These are phyloP conservation scores for Epinephelus fuscoguttatus DNA, from an alignment of 2,113 vertebrate genomes.

Conservation along the genomic window DNA sequence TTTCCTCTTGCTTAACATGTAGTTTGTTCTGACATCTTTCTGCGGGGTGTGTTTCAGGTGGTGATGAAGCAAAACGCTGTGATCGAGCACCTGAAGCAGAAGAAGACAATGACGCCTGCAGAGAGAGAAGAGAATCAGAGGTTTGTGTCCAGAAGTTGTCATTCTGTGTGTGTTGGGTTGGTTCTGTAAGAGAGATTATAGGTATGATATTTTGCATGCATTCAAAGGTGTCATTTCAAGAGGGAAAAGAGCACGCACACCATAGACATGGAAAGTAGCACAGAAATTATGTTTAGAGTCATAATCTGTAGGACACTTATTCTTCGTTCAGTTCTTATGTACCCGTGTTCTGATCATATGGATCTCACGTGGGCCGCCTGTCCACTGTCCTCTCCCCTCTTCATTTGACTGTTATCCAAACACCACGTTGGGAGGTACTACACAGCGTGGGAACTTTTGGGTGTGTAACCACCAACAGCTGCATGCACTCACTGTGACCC, in stretches of 20 bases:
- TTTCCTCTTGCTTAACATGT: neutral
- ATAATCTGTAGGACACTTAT: neutral
- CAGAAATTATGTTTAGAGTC: neutral
- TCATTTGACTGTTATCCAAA: constrained; percentile 10
- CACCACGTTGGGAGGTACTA: constrained; percentile 25
- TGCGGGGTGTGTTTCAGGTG: constrained; percentile 83
- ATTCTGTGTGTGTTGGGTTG: neutral
- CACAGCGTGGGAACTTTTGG: constrained; percentile 40
- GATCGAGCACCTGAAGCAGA: constrained; percentile 97
- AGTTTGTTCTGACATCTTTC: constrained; percentile 4
- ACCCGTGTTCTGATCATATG: neutral
- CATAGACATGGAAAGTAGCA: neutral
- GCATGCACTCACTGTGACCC: constrained; percentile 44
- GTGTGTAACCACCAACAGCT: constrained; percentile 58
- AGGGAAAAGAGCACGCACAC: neutral
- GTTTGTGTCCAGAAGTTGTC: constrained; percentile 74
- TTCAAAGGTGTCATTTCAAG: no score
- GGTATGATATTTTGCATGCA: no score
- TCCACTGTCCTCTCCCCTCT: constrained; percentile 5
- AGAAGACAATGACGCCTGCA: constrained; percentile 94
- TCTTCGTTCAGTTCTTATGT: neutral
- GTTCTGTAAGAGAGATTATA: neutral
- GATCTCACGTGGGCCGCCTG: neutral
- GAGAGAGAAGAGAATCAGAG: constrained; percentile 98
- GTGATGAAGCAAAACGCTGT: constrained; percentile 98